Evolutionary conservation across 2,888 invertebrate genomes (phyloP), one percentile per base, ranked within the genome.

Genomic region (Scaptomyza flava): DNA sequence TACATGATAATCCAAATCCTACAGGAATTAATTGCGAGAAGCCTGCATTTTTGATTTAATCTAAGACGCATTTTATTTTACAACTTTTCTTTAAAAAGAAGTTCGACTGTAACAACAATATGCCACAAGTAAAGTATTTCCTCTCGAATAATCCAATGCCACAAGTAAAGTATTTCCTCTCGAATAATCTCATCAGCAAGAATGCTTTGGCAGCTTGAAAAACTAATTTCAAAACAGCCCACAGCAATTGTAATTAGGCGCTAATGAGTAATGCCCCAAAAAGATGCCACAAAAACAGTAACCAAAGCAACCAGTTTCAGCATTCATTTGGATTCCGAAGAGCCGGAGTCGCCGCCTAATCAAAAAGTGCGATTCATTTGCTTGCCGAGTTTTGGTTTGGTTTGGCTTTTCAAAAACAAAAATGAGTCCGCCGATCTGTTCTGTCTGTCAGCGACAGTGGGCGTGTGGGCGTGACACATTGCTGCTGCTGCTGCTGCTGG

Each of bases 341-440:
- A 58, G 23, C 12, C 17, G 17, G 38, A 57, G 23, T 31, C 17
- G 48, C 6, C 45, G 57, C 36, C 77, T 82, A 85, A 82, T 82
- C 82, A 82, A 87, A 87, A 87, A 79, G 67, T 81, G 88, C 80
- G 79, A 79, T 85, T 85, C 82, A 82, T 85, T 73, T 63, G 17
- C 8, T 17, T 4, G 17, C 14, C 14, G 38, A 14, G 27, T 27
- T 27, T 8, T 2, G 52, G 74, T 27, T 8, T 2, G 52, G 74
- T 71, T 66, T 63, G 67, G 61, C 52, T 70, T 67, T 73, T 23
- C n/a, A 50, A 46, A 23, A 27, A 27, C 27, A 6, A 78, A 78
- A 65, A 67, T 27, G 42, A 9, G 46, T 45, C 33, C 12, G 42
- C 17, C 53, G 54, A 53, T 31, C 36, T 27, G 45, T 27, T 14